A percentile compares a stretch with the other conserved stretches of the same genome.
These are phyloP conservation scores for Unio delphinus DNA, from an alignment of 2,888 invertebrate species.

Conservation along the genomic window DNA sequence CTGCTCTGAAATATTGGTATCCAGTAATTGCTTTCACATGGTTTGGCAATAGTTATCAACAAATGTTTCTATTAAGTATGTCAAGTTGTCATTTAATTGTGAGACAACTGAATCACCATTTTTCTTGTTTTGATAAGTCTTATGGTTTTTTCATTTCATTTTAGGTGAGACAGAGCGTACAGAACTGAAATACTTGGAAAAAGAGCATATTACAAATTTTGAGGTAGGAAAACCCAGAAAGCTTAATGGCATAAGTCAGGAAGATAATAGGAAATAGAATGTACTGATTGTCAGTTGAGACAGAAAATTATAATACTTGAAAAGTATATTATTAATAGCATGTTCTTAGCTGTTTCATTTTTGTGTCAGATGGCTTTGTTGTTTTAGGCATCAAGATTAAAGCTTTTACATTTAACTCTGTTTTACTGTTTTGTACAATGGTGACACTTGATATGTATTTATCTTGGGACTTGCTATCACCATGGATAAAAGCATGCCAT, in stretches of 20 bases:
- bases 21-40: too few relatives aligned
- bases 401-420: too few relatives aligned
- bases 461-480: too few relatives aligned
- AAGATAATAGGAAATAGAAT: background rate
- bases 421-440: too few relatives aligned
- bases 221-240: conserved; percentile 40
- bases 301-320: background rate
- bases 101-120: background rate
- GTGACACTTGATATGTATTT: too few relatives aligned
- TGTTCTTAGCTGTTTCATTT: background rate
- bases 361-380: background rate
- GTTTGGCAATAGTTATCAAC: too few relatives aligned
- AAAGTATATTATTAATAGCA: background rate
- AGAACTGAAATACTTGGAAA: conserved; percentile 53
- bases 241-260: background rate
- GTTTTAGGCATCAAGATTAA: too few relatives aligned
- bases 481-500: too few relatives aligned
- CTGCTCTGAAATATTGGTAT: too few relatives aligned
- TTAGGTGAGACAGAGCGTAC: conserved; percentile 61
- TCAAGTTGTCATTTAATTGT: background rate
- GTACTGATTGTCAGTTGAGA: background rate
- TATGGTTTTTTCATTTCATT: conserved; percentile 7
- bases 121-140: background rate
- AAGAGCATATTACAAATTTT: conserved; percentile 55
- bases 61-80: background rate